These are phyloP conservation scores for Drosophila infuscata DNA, from an alignment of 2,888 invertebrate species.

Conservation along the genomic window DNA sequence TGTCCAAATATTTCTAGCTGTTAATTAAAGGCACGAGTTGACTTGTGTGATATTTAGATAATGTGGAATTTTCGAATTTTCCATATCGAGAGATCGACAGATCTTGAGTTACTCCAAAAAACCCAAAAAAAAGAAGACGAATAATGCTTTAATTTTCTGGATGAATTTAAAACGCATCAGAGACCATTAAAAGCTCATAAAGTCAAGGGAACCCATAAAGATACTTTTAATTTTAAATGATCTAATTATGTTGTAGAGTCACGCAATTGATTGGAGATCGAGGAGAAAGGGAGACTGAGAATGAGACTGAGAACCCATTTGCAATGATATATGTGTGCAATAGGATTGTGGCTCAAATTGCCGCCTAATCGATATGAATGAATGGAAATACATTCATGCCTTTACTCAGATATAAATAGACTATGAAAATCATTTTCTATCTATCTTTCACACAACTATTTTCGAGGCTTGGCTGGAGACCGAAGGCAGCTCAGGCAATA, in stretches of 20 bases:
- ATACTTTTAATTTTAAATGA: neutral
- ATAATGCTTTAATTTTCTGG: conserved; percentile 17
- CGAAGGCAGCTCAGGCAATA: conserved; percentile 6
- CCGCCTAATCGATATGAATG: conserved; percentile 46
- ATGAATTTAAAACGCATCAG: conserved; percentile 72
- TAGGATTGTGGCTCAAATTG: conserved; percentile 20
- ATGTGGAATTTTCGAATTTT: conserved; percentile 53
- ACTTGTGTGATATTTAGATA: conserved; percentile 47
- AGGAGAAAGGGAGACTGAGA: neutral
- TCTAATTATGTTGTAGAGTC: conserved; percentile 72
- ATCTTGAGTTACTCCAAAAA: neutral
- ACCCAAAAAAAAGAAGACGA: neutral
- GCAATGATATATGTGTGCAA: conserved; percentile 26
- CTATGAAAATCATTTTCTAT: conserved; percentile 28
- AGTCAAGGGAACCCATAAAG: conserved; percentile 1
- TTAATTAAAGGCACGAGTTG: conserved; percentile 77
- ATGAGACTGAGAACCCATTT: neutral
- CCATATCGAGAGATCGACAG: neutral
- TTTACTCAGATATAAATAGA: neutral
- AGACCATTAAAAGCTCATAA: conserved; percentile 67
- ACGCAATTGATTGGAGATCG: conserved; percentile 46
- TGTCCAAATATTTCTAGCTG: conserved; percentile 75
- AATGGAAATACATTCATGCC: conserved; percentile 8
- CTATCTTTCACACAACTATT: conserved; percentile 25
- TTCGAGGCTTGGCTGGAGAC: conserved; percentile 18